Percentiles rank a stretch among this genome's conserved stretches.
Evolutionary conservation across 2,797 vertebrate genomes (phyloP).

Genomic region (Streptopelia turtur): DNA sequence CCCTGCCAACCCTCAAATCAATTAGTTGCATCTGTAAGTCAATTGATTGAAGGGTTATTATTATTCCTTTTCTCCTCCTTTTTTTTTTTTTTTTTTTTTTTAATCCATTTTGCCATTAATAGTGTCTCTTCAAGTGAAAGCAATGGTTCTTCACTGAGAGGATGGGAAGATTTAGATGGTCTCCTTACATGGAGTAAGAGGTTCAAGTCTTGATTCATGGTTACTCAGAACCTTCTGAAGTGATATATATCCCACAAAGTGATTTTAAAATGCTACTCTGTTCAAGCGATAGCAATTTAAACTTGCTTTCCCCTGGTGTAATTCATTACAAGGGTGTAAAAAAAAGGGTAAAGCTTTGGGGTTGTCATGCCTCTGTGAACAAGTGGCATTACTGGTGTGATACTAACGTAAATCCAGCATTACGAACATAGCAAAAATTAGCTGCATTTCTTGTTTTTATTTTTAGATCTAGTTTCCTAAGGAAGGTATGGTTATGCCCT

Average conservation of each 20-base stretch:
- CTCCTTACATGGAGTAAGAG: constrained; percentile 34
- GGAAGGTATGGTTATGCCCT: neutral
- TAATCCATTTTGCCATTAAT: constrained; percentile 40
- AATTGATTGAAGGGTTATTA: neutral
- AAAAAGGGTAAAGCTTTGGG: neutral
- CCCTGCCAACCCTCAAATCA: constrained; percentile 12
- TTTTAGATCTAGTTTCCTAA: neutral
- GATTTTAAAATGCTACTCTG: constrained; percentile 49
- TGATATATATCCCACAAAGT: constrained; percentile 35
- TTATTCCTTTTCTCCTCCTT: neutral
- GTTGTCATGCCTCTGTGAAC: neutral
- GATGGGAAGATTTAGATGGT: constrained; percentile 39
- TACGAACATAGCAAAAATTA: neutral
- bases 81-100: neutral
- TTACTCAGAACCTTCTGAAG: constrained; percentile 9
- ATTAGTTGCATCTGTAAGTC: constrained; percentile 62
- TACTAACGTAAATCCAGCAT: neutral
- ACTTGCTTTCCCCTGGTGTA: neutral
- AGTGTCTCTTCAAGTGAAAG: constrained; percentile 34
- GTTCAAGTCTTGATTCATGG: constrained; percentile 48
- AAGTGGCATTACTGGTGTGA: neutral
- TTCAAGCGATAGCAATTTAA: constrained; percentile 19
- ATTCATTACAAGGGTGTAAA: neutral
- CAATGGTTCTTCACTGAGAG: constrained; percentile 30
- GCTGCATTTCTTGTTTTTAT: neutral